Conservation (phyloP, 2,113 vertebrate genomes). For the Lasiurus cinereus region DNA sequence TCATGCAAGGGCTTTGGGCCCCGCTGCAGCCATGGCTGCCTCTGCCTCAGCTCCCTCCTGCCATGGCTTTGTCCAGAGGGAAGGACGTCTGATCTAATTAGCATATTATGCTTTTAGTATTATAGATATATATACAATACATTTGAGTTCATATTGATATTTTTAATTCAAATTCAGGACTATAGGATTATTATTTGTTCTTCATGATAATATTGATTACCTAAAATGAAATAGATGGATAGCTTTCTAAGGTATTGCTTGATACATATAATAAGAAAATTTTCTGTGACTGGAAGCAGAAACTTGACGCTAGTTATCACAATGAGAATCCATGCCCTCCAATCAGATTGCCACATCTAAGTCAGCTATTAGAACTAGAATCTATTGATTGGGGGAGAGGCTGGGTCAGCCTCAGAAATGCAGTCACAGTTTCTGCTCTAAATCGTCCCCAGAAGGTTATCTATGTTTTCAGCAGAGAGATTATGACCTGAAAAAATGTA, state of each 20-base stretch:
- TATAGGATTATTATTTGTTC: not conserved
- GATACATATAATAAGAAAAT: not conserved
- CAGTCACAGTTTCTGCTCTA: not conserved
- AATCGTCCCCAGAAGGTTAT: not conserved
- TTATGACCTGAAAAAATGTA: not conserved
- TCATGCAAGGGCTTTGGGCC: too few relatives aligned
- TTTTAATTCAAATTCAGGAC: slow-evolving; percentile 2
- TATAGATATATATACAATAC: not conserved
- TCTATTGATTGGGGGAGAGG: not conserved
- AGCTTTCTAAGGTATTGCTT: not conserved
- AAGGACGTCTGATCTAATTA: too few relatives aligned
- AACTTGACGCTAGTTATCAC: not conserved
- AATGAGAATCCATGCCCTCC: not conserved
- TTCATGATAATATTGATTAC: not conserved
- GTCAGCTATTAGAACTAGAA: not conserved
- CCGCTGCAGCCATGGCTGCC: rapidly evolving
- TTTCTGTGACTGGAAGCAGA: not conserved
- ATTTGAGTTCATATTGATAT: not conserved
- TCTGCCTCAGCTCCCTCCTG: too few relatives aligned
- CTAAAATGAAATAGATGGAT: not conserved
- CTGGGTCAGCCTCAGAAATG: not conserved
- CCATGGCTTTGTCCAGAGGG: too few relatives aligned
- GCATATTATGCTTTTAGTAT: too few relatives aligned
- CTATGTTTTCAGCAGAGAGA: not conserved
- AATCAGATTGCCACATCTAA: not conserved